Percentiles rank a stretch among this genome's conserved stretches.
phyloP scores from a whole-genome alignment of 2,113 vertebrate genomes.

The Centrocercus urophasianus region DNA sequence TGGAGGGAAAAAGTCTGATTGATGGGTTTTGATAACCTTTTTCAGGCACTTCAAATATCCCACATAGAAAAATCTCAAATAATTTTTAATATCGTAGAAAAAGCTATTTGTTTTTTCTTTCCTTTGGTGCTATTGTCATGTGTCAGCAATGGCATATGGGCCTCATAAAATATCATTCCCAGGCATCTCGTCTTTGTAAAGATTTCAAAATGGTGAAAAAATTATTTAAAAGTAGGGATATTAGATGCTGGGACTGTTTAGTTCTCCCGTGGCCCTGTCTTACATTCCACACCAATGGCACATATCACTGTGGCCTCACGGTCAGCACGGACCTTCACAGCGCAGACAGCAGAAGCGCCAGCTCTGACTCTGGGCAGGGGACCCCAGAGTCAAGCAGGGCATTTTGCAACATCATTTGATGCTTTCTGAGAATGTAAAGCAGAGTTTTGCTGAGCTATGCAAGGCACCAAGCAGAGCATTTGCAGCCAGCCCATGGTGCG shows the following conservation, averaged over 20 bases:
- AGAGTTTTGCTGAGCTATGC: background rate
- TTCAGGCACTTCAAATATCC: background rate
- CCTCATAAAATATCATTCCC: background rate
- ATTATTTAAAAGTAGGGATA: background rate
- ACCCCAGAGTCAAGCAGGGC: background rate
- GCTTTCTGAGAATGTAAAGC: background rate
- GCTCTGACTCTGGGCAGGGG: background rate
- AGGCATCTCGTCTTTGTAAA: background rate
- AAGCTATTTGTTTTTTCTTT: background rate
- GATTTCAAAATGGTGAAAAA: background rate
- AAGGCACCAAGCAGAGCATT: background rate
- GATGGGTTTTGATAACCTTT: background rate
- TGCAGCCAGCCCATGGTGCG: background rate
- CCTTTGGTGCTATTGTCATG: background rate
- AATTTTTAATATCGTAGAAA: background rate
- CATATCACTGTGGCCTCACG: background rate
- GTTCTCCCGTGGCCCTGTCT: background rate
- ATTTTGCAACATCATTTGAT: background rate
- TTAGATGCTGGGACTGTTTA: background rate
- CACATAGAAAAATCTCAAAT: background rate
- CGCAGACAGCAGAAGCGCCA: background rate
- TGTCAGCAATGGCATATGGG: background rate
- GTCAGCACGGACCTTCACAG: background rate
- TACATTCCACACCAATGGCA: background rate
- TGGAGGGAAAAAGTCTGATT: accelerated